Evolutionary conservation across 2,113 vertebrate species (phyloP).

Genomic region (Thamnaconus septentrionalis): DNA sequence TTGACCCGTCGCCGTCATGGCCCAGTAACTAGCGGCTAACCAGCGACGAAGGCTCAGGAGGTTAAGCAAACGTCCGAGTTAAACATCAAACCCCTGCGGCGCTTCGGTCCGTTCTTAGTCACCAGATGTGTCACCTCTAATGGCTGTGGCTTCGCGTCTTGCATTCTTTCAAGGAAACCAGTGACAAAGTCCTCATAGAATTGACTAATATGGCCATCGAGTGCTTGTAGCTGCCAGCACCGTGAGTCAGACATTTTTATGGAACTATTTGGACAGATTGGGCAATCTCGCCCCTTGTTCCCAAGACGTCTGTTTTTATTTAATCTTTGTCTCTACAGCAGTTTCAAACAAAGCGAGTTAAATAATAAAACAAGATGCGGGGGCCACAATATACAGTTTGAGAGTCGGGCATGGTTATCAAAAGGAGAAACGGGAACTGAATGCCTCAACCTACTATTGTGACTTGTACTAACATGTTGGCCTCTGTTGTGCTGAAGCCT

Average conservation of each 20-base stretch:
- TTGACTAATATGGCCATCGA: conserved; percentile 6
- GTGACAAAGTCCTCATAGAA: conserved; percentile 12
- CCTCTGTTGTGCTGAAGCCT: too few relatives aligned
- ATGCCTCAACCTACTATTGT: too few relatives aligned
- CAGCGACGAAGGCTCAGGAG: conserved; percentile 7
- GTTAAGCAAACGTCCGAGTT: conserved; percentile 58
- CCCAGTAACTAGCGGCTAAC: conserved; percentile 27
- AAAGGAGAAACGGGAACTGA: not conserved
- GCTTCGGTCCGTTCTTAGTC: not conserved
- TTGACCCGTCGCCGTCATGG: not conserved
- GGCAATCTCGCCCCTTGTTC: not conserved
- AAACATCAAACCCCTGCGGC: conserved; percentile 55
- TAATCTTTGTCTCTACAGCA: not conserved
- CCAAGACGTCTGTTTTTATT: not conserved
- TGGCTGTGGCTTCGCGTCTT: not conserved
- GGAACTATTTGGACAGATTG: too few relatives aligned
- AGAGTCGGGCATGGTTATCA: not conserved
- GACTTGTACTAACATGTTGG: too few relatives aligned
- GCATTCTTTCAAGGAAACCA: not conserved
- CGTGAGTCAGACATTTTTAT: too few relatives aligned
- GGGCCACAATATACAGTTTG: too few relatives aligned
- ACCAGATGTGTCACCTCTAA: conserved; percentile 5
- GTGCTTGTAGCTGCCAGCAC: not conserved
- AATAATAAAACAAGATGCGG: not conserved
- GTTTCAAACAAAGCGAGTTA: not conserved